Conservation (phyloP, 2,888 invertebrate species). For the Podabrus alpinus region DNA sequence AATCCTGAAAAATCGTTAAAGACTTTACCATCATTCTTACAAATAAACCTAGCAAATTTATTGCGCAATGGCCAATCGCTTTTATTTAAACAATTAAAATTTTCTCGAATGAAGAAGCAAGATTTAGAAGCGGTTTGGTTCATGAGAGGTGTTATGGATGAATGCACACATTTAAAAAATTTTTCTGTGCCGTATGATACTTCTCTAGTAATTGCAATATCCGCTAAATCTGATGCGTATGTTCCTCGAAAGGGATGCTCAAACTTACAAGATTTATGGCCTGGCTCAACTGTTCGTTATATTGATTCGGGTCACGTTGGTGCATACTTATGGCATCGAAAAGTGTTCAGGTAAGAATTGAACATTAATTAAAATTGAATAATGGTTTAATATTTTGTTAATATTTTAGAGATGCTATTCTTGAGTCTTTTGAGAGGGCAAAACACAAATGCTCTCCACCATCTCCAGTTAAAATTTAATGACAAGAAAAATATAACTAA, state of each 20-base stretch:
- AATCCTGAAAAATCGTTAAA: not conserved
- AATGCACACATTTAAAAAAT: constrained; percentile 95
- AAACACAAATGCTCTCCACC: constrained; percentile 5
- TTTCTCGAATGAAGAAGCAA: constrained; percentile 68
- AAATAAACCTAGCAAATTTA: not conserved
- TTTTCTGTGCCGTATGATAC: constrained; percentile 89
- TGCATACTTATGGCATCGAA: constrained; percentile 85
- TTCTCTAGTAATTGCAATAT: constrained; percentile 85
- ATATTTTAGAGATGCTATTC: constrained; percentile 11
- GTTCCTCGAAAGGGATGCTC: constrained; percentile 85
- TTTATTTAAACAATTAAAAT: constrained; percentile 53
- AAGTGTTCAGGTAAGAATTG: constrained; percentile 76
- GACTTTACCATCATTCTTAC: not conserved
- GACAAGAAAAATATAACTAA: not conserved
- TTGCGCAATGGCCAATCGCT: not conserved
- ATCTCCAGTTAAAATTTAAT: not conserved
- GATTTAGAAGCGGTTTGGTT: constrained; percentile 85
- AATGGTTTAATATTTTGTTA: not conserved
- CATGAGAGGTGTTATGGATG: constrained; percentile 98
- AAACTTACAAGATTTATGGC: constrained; percentile 88
- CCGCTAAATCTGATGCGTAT: constrained; percentile 88
- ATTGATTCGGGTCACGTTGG: constrained; percentile 89
- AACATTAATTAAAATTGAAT: not conserved
- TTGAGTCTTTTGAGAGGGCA: constrained; percentile 17
- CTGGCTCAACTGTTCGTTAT: constrained; percentile 85